A percentile compares a stretch with the other conserved stretches of the same genome.
These are phyloP conservation scores for Plutella xylostella DNA, from an alignment of 2,888 invertebrate species.

Conservation along the genomic window DNA sequence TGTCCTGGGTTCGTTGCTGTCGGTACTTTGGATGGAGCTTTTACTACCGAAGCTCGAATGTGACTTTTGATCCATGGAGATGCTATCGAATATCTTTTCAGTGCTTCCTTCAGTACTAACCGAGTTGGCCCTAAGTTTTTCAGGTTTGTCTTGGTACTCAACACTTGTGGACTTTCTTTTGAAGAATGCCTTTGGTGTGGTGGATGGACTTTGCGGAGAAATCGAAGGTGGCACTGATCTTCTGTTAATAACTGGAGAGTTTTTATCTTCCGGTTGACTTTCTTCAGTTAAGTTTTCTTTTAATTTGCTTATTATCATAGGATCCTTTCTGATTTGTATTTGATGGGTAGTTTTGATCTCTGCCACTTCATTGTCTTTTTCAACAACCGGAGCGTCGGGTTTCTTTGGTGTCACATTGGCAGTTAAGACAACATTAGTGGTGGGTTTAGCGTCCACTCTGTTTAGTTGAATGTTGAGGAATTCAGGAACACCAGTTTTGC, in stretches of 20 bases:
- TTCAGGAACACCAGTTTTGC: constrained; percentile 68
- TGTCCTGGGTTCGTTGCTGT: constrained; percentile 50
- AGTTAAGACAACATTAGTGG: constrained; percentile 74
- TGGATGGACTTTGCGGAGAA: constrained; percentile 45
- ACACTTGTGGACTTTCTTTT: constrained; percentile 69
- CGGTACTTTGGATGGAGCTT: constrained; percentile 58
- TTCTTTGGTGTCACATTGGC: constrained; percentile 70
- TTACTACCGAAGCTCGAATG: constrained; percentile 63
- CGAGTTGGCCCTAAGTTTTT: constrained; percentile 49
- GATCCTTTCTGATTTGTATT: constrained; percentile 32
- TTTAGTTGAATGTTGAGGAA: constrained; percentile 79
- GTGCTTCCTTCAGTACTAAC: constrained; percentile 54
- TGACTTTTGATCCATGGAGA: constrained; percentile 57
- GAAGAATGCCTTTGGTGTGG: constrained; percentile 59
- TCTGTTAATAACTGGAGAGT: constrained; percentile 3
- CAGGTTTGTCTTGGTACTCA: constrained; percentile 57
- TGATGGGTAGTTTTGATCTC: constrained; percentile 30
- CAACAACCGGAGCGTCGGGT: constrained; percentile 42
- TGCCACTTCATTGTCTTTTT: constrained; percentile 30
- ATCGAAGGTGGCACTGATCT: constrained; percentile 16
- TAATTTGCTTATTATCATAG: constrained; percentile 26
- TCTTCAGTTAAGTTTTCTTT: constrained; percentile 19
- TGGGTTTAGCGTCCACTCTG: constrained; percentile 73
- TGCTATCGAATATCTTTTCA: constrained; percentile 56
- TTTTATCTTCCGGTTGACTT: no score